Percentiles rank a stretch among this genome's conserved stretches.
Evolutionary conservation across 2,888 invertebrate species (phyloP).

Genomic region (Fabriciana adippe): DNA sequence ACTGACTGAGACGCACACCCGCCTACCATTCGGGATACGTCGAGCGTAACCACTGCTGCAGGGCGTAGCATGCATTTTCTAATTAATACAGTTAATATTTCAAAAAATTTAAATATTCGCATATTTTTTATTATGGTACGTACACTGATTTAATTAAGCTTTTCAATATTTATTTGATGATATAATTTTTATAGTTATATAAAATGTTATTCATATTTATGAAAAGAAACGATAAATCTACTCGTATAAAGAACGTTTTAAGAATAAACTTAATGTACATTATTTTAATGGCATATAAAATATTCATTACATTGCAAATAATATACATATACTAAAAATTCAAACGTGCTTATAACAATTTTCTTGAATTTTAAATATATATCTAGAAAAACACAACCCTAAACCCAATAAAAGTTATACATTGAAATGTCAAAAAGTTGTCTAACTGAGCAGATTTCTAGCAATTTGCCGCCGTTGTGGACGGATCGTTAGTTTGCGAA

Average conservation of each 20-base stretch:
- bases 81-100: conserved; percentile 18
- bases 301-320: background rate
- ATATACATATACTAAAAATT: background rate
- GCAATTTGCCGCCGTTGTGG: conserved; percentile 65
- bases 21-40: conserved; percentile 44
- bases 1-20: conserved; percentile 41
- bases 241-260: background rate
- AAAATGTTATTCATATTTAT: background rate
- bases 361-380: background rate
- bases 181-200: background rate
- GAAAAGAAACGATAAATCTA: background rate
- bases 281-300: too few species aligned
- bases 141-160: conserved; percentile 2
- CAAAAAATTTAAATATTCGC: conserved; percentile 1
- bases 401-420: conserved; percentile 49
- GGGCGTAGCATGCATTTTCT: conserved; percentile 57
- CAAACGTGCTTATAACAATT: too few species aligned
- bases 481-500: conserved; percentile 75
- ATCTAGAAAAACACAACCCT: conserved; percentile 52
- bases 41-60: conserved; percentile 74
- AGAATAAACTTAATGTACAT: too few species aligned
- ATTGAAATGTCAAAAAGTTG: conserved; percentile 71
- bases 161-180: background rate
- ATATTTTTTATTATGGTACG: background rate
- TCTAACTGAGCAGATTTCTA: conserved; percentile 66